Base-by-base conservation (phyloP, 2,113 vertebrate species). In the Globicephala melas region DNA sequence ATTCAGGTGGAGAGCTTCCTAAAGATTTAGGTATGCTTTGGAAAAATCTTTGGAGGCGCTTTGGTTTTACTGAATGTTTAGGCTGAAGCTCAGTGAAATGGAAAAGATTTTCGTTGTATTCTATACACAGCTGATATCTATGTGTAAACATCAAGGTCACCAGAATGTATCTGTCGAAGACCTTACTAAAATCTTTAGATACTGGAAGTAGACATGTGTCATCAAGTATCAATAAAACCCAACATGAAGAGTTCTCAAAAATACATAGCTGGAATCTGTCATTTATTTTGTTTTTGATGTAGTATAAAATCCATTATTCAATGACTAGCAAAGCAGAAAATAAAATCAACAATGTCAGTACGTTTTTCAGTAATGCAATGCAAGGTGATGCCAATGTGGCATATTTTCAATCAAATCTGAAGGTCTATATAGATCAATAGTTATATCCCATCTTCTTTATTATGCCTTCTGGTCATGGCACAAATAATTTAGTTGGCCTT, bases 401-500 rank as follows among this genome's bases (percentile, higher is more conserved):
- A 93, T 63, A 94, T 67, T 91, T 96, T 58, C 55, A 91, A 81
- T 70, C 26, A 95, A 95, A 62, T 89, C 15, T 63, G 33, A 95
- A 96, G 47, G 18, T 85, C 71, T 44, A 20, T 17, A 41, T 3
- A 63, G n/a, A 88, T 77, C 21, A 91, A 41, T 2, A 85, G 38
- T 70, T 96, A 10, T 67, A 9, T 70, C 28, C 25, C 86, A 70
- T 86, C 84, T 91, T 96, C 67, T 89, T 96, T 86, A 93, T 23
- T 65, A 58, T n/a, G 21, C 6, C 91, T 65, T 77, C 21, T 68
- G n/a, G 70, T 62, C 33, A 60, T 31, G 28, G 38, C 36, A 77
- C 53, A 92, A 62, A 91, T 67, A 62, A 89, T 62, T 93, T 63
- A 94, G 94, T 90, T 87, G 50, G 18, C 58, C 41, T 91, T 92